Conservation (phyloP, 1,140 invertebrate genomes). For the Aplysia californica region DNA sequence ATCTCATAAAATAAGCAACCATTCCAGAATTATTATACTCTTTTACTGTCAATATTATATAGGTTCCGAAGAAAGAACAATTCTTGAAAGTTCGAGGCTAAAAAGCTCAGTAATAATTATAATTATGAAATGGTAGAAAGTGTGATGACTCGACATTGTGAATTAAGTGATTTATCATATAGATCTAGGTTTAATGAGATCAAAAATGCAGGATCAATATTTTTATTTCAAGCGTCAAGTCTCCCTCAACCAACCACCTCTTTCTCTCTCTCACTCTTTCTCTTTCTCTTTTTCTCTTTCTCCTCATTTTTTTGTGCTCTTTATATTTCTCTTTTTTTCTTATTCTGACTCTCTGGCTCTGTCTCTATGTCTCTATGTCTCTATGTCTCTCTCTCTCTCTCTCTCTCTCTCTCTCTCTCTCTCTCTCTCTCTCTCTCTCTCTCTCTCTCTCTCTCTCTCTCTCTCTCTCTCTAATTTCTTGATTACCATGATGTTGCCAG, state of each 20-base stretch:
- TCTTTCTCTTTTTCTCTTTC: not conserved
- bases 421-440: not conserved
- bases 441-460: not conserved
- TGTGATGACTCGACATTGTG: not conserved
- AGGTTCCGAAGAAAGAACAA: no score
- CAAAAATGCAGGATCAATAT: not conserved
- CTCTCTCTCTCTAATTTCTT: no score
- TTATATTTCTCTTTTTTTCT: not conserved
- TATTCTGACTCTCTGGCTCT: no score
- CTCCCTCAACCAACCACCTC: not conserved
- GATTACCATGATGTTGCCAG: not conserved
- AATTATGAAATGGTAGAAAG: not conserved
- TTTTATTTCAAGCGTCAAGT: not conserved
- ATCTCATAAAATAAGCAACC: no score
- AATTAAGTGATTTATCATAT: no score
- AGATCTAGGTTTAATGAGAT: no score
- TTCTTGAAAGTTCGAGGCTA: not conserved
- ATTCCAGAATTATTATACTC: no score
- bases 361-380: no score
- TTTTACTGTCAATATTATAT: no score
- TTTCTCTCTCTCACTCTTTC: not conserved
- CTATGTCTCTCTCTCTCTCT: no score
- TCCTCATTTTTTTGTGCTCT: not conserved
- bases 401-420: not conserved
- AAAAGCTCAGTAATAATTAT: not conserved